Percentiles rank a stretch among this genome's conserved stretches.
phyloP scores from a whole-genome alignment of 1,140 invertebrate species.

The Periplaneta americana region DNA sequence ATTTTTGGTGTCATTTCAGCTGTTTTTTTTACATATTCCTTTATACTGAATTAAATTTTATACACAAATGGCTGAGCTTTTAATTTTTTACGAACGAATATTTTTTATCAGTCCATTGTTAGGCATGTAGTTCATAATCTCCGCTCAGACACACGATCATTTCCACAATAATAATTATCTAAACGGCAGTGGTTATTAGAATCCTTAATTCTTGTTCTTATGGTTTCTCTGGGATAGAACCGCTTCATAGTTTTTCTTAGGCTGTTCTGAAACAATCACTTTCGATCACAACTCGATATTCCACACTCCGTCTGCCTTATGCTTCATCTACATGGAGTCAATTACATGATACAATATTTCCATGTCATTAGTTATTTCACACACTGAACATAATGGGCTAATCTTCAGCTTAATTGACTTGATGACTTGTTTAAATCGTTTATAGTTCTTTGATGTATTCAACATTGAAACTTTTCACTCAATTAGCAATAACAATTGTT shows the following conservation, averaged over 20 bases:
- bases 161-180: background rate
- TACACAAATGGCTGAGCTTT: background rate
- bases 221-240: background rate
- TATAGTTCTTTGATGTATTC: too few species aligned
- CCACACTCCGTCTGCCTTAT: background rate
- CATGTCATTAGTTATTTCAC: too few species aligned
- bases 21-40: background rate
- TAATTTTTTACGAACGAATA: background rate
- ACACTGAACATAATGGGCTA: too few species aligned
- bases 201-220: background rate
- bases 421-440: too few species aligned
- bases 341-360: too few species aligned
- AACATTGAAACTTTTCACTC: too few species aligned
- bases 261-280: too few species aligned
- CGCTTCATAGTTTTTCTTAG: background rate
- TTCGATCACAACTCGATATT: too few species aligned
- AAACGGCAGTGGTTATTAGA: background rate
- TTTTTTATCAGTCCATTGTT: background rate
- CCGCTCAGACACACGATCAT: background rate
- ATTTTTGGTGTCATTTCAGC: background rate
- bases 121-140: background rate
- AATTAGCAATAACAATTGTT: too few species aligned
- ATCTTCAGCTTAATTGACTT: too few species aligned
- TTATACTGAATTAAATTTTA: background rate
- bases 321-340: background rate